Conservation (phyloP, 2,113 vertebrate species). For the Chionomys nivalis region DNA sequence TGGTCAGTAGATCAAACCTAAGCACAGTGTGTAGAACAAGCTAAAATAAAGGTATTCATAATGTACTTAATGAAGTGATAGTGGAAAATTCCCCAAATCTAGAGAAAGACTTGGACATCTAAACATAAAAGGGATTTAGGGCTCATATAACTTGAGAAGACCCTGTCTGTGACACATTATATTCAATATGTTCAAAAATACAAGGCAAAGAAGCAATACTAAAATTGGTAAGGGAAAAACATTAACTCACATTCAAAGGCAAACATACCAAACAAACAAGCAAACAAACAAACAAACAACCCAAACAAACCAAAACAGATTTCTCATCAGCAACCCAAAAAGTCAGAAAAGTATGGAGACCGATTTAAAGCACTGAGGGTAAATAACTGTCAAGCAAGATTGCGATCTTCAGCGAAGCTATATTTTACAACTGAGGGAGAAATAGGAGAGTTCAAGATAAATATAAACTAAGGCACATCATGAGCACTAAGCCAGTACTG, state of each 20-base stretch:
- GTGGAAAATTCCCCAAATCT: not conserved
- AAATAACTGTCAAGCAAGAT: not conserved
- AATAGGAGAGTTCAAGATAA: not conserved
- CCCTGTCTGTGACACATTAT: not conserved
- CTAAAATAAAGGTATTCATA: not conserved
- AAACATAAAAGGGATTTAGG: not conserved
- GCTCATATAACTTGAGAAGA: not conserved
- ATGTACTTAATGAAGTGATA: not conserved
- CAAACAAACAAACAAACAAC: too few species aligned
- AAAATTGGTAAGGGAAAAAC: not conserved
- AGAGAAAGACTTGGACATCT: not conserved
- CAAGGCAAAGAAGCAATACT: not conserved
- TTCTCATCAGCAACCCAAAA: not conserved
- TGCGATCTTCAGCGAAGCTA: not conserved
- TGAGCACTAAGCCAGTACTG: not conserved
- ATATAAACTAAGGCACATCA: not conserved
- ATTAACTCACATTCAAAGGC: not conserved
- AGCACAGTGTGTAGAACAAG: not conserved
- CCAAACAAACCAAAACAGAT: not conserved
- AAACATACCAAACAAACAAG: too few species aligned
- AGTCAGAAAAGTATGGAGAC: not conserved
- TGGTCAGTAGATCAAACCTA: not conserved
- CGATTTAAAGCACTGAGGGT: not conserved
- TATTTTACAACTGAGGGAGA: not conserved
- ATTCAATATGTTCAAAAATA: not conserved